Percentiles rank a stretch among this genome's conserved stretches.
These are phyloP conservation scores for Conger conger DNA, from an alignment of 2,113 vertebrate genomes.

Conservation along the genomic window DNA sequence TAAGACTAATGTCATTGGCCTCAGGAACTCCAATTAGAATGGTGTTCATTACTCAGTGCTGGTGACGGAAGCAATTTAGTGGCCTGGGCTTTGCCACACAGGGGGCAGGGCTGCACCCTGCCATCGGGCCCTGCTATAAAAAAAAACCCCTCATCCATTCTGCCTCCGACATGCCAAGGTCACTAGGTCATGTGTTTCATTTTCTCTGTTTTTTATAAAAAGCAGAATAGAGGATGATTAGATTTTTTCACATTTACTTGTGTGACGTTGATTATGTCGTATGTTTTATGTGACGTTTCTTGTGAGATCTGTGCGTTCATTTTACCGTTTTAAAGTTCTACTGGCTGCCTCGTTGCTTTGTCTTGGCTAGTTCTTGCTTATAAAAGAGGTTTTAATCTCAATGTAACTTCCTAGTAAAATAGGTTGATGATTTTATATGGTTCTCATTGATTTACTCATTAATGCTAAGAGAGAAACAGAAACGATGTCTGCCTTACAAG, in stretches of 20 bases:
- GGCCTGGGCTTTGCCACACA: slow-evolving; percentile 75
- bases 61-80: slow-evolving; percentile 81
- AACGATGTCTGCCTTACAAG: slow-evolving; percentile 35
- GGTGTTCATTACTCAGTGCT: slow-evolving; percentile 79
- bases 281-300: too few species aligned
- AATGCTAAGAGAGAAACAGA: slow-evolving; percentile 16
- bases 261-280: too few species aligned
- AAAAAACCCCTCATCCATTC: slow-evolving; percentile 50
- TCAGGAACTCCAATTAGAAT: slow-evolving; percentile 80
- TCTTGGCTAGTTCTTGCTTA: too few species aligned
- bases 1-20: slow-evolving; percentile 80
- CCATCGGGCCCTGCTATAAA: not conserved
- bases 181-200: slow-evolving; percentile 45
- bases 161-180: slow-evolving; percentile 70
- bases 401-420: too few species aligned
- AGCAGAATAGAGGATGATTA: too few species aligned
- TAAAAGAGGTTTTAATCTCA: too few species aligned
- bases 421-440: too few species aligned
- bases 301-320: too few species aligned
- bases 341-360: too few species aligned
- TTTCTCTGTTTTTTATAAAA: slow-evolving; percentile 54
- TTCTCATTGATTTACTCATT: too few species aligned
- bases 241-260: too few species aligned
- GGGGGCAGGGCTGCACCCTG: slow-evolving; percentile 68
- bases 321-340: too few species aligned